Evolutionary conservation across 2,113 vertebrate species (phyloP).

Genomic region (Triplophysa tibetana): DNA sequence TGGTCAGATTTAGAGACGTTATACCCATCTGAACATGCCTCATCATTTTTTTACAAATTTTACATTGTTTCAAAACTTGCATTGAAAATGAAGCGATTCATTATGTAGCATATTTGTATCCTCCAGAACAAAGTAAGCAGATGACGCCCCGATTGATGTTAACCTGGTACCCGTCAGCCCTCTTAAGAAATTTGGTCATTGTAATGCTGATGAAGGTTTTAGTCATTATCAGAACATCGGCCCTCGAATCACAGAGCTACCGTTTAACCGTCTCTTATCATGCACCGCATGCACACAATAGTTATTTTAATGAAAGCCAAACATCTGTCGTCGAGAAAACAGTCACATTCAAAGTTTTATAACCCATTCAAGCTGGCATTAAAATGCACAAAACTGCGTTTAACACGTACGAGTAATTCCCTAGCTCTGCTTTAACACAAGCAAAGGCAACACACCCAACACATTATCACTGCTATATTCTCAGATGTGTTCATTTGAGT

Average conservation of each 20-base stretch:
- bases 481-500: neutral
- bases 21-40: too few relatives aligned
- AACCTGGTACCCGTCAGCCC: neutral
- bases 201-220: neutral
- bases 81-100: too few relatives aligned
- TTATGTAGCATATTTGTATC: too few relatives aligned
- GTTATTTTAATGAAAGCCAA: neutral
- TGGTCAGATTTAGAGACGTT: neutral
- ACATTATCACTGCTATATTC: neutral
- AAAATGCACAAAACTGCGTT: slow-evolving; percentile 8
- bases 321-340: slow-evolving; percentile 34
- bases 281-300: neutral
- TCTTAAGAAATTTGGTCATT: neutral
- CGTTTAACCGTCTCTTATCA: slow-evolving; percentile 13
- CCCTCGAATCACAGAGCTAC: neutral
- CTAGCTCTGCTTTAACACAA: neutral
- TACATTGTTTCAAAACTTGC: neutral
- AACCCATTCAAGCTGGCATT: slow-evolving; percentile 9
- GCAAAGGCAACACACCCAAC: neutral
- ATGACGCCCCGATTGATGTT: neutral
- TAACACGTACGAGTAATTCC: neutral
- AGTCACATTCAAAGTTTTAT: slow-evolving; percentile 27
- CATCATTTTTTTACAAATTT: too few relatives aligned
- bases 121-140: neutral
- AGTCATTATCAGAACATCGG: slow-evolving; percentile 8